Evolutionary conservation across 2,888 invertebrate species (phyloP).

Genomic region (Muscina levida): DNA sequence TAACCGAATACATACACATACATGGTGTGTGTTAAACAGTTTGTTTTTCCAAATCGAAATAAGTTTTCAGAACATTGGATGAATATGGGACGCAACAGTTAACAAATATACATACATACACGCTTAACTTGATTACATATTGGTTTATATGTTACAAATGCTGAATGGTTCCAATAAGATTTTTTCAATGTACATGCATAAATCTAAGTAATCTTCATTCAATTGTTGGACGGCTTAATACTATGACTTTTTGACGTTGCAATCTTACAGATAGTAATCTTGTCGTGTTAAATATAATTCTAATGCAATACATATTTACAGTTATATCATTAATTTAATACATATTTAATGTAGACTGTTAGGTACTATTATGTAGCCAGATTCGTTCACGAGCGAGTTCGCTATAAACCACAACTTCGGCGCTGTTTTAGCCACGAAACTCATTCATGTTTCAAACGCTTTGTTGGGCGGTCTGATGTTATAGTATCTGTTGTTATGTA

Average conservation of each 20-base stretch:
- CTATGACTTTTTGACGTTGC: slow-evolving; percentile 55
- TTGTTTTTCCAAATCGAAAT: too few species aligned
- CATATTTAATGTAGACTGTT: slow-evolving; percentile 4
- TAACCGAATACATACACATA: too few species aligned
- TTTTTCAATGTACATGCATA: slow-evolving; percentile 16
- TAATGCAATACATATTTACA: neutral
- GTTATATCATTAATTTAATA: neutral
- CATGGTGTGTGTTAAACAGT: too few species aligned
- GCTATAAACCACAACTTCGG: slow-evolving; percentile 2
- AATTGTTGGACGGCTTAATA: slow-evolving; percentile 67
- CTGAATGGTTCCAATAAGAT: slow-evolving; percentile 23
- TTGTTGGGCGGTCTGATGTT: slow-evolving; percentile 65
- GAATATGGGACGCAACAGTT: too few species aligned
- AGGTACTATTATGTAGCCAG: slow-evolving; percentile 23
- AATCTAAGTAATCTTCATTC: slow-evolving; percentile 26
- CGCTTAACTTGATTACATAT: too few species aligned
- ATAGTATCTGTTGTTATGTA: slow-evolving; percentile 73
- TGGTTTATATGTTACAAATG: neutral
- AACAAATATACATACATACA: too few species aligned
- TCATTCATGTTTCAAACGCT: slow-evolving; percentile 78
- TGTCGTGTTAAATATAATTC: neutral
- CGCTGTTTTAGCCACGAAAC: slow-evolving; percentile 30
- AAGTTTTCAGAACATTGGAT: too few species aligned
- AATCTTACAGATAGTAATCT: neutral
- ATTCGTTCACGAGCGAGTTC: neutral